These are phyloP conservation scores for Heterohyrax brucei DNA, from an alignment of 2,797 vertebrate genomes.

Conservation along the genomic window DNA sequence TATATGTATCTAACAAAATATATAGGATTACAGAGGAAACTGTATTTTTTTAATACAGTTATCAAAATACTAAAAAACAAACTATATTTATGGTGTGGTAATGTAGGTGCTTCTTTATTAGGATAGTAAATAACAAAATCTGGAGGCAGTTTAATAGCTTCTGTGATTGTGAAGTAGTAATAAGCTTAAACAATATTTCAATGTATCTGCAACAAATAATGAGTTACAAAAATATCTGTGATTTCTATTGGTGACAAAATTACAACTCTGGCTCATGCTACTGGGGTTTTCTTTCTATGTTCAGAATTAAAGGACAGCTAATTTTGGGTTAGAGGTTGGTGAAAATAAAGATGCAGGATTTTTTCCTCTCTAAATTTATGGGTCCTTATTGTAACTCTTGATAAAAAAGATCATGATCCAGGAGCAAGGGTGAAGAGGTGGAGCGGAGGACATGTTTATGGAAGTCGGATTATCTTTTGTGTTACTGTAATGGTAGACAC, in stretches of 20 bases:
- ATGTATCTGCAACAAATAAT: conserved; percentile 71
- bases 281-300: conserved; percentile 38
- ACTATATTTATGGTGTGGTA: conserved; percentile 59
- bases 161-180: conserved; percentile 75
- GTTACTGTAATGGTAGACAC: background rate
- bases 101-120: conserved; percentile 80
- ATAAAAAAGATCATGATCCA: background rate
- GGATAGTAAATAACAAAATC: conserved; percentile 78
- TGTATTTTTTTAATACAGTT: conserved; percentile 76
- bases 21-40: conserved; percentile 40
- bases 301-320: conserved; percentile 65
- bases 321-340: conserved; percentile 47
- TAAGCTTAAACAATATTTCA: conserved; percentile 84
- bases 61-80: conserved; percentile 74
- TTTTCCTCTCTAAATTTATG: background rate
- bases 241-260: conserved; percentile 76
- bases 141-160: conserved; percentile 74
- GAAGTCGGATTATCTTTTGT: background rate
- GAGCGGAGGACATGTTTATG: background rate
- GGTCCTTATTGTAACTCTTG: background rate
- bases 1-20: conserved; percentile 24
- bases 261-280: conserved; percentile 50
- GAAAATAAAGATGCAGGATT: conserved; percentile 30
- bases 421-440: background rate
- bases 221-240: conserved; percentile 76